Evolutionary conservation across 2,888 invertebrate genomes (phyloP).

Genomic region (Acanthosepion lycidas): DNA sequence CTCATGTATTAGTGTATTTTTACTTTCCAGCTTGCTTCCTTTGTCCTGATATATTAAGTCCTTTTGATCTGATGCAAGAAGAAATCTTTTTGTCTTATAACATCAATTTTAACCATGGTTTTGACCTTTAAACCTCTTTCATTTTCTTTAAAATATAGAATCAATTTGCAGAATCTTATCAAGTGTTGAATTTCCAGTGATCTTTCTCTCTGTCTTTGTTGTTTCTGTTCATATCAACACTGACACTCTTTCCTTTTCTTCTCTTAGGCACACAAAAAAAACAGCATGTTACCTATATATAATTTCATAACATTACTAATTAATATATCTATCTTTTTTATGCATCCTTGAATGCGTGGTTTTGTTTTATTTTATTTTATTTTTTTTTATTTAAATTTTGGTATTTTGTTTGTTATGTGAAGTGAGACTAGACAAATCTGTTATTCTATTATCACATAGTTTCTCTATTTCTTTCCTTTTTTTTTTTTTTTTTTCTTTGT

Average conservation of each 20-base stretch:
- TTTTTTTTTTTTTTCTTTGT: not conserved
- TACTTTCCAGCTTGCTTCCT: too few relatives aligned
- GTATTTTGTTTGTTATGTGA: not conserved
- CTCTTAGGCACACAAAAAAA: not conserved
- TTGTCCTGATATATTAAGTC: too few relatives aligned
- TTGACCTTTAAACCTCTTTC: not conserved
- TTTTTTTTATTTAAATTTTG: not conserved
- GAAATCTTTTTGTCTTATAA: not conserved
- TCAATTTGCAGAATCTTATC: too few relatives aligned
- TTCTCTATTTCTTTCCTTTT: not conserved
- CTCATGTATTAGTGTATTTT: too few relatives aligned
- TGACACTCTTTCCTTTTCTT: not conserved
- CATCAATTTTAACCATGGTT: not conserved
- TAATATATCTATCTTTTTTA: not conserved
- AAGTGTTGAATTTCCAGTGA: not conserved
- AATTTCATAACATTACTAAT: not conserved
- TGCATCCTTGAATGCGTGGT: not conserved
- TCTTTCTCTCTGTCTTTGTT: not conserved
- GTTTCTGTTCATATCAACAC: not conserved
- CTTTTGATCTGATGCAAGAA: not conserved
- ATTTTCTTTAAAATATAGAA: too few relatives aligned
- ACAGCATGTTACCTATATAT: not conserved
- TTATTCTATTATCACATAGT: not conserved
- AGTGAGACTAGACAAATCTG: not conserved
- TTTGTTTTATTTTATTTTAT: not conserved